phyloP scores from a whole-genome alignment of 2,888 invertebrate species.

The Dryomyza anilis region DNA sequence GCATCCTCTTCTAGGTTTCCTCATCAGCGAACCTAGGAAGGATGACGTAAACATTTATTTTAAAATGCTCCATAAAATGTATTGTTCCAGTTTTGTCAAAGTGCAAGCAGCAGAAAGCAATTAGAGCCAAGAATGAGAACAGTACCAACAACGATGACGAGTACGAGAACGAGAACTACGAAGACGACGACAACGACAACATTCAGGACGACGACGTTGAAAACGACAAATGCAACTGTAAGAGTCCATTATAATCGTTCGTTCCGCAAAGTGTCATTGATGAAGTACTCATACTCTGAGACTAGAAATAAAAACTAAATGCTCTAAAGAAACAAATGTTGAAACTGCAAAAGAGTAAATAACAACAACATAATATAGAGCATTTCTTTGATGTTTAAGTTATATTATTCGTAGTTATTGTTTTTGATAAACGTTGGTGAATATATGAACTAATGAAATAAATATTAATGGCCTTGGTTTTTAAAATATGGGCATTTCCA shows the following conservation, averaged over 20 bases:
- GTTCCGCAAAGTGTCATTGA: constrained; percentile 17
- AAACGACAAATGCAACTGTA: background rate
- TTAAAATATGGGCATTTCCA: no score
- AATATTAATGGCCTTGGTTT: no score
- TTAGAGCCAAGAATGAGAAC: background rate
- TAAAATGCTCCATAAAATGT: no score
- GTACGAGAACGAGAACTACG: background rate
- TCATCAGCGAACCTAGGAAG: no score
- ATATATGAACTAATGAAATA: no score
- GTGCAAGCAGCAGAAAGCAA: background rate
- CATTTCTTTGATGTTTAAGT: no score
- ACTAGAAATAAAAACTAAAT: no score
- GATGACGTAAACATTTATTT: no score
- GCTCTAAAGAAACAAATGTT: background rate
- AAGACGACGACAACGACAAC: background rate
- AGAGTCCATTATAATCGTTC: background rate
- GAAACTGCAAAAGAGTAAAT: background rate
- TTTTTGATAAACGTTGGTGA: no score
- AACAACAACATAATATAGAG: background rate
- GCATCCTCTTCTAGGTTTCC: no score
- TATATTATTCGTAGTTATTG: no score
- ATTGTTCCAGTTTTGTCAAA: no score
- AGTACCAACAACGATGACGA: background rate
- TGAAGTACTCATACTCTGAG: constrained; percentile 11
- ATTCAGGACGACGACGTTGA: background rate